Evolutionary conservation across 1,140 invertebrate genomes (phyloP), one percentile per base, ranked within the genome.

Genomic region (Epicauta chinensis): DNA sequence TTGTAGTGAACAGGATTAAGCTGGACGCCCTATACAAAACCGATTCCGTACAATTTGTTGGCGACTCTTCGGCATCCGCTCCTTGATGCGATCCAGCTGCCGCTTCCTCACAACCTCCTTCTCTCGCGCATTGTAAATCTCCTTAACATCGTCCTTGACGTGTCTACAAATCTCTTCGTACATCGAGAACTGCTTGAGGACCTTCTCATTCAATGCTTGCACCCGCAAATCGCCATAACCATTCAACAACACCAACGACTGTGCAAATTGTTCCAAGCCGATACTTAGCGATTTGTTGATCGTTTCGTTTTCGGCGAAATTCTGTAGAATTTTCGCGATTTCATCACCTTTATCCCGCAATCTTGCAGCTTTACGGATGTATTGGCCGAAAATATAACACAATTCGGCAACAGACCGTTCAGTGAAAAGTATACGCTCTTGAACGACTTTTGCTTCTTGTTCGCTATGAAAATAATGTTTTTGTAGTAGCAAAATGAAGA

Each of bases 151-250:
- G 40, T 86, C 83, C 16, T 82, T 76, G 0, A 83, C 80, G 55
- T 82, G 77, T 62, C 84, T 86, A 59, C 86, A 89, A 50, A 86
- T 80, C 3, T 72, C 73, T 60, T 84, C 80, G 58, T 88, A 89
- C 54, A 84, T 80, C 4, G 78, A 78, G 45, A 88, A 67, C 45
- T 85, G 79, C 15, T 75, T 70, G 34, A 81, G 67, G 11, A 85
- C 77, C 75, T 87, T 85, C 1, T 76, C 70, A 62, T 88, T 84
- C 36, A 88, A 66, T 16, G 82, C 75, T 57, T 84, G 80, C 7
- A 87, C 80, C 67, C 82, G 73, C 2, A 80, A 75, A 65, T 88
- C 83, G 60, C 81, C 77, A 57, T 86, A 86, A 70, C 84, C 82
- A 35, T 82, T 79, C 39, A 86, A 74, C 11, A 80, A 76, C n/a